Evolutionary conservation across 2,888 invertebrate species (phyloP), one percentile per base, ranked within the genome.

Genomic region (Xanthorhoe spadicearia): DNA sequence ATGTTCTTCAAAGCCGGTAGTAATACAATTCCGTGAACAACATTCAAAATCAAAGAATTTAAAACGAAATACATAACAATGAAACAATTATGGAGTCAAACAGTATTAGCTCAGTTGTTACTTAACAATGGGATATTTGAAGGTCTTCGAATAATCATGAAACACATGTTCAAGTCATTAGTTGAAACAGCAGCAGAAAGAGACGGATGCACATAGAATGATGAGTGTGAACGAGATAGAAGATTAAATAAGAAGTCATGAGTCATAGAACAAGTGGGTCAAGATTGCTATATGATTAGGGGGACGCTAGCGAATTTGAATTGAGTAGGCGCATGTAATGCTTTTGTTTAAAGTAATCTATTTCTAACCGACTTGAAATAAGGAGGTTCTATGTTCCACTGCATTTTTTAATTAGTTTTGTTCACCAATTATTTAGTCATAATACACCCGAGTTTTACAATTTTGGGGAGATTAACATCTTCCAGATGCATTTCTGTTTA

Each of bases 51-150:
- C 32, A 57, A 50, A 58, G 3, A 4, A 50, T 15, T 43, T 13
- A 50, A 51, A 38, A 38, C 9, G 51, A n/a, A 35, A 50, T 35
- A 38, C 10, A 51, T 51, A 61, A 61, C 61, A 61, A 54, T 54
- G 54, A 61, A 38, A 61, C 46, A 43, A 55, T 57, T 53, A 61
- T 71, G 64, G 66, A 67, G 78, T 82, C 80, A 79, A 78, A 77
- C 55, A 43, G 55, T 83, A 80, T 85, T 82, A 71, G 78, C 77
- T 79, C 85, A 85, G 83, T 78, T 86, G 86, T 73, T 61, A 54
- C 67, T 54, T 60, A 66, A 76, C 78, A 76, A 77, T 75, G 68
- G 69, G 54, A 58, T 70, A 74, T 75, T 62, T 67, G 71, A 73
- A 77, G 77, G 78, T 78, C 77, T 74, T 78, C 79, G 78, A 77